Percentiles rank a stretch among this genome's conserved stretches.
phyloP scores from a whole-genome alignment of 2,888 invertebrate species.

The Muschampia plurimacula region DNA sequence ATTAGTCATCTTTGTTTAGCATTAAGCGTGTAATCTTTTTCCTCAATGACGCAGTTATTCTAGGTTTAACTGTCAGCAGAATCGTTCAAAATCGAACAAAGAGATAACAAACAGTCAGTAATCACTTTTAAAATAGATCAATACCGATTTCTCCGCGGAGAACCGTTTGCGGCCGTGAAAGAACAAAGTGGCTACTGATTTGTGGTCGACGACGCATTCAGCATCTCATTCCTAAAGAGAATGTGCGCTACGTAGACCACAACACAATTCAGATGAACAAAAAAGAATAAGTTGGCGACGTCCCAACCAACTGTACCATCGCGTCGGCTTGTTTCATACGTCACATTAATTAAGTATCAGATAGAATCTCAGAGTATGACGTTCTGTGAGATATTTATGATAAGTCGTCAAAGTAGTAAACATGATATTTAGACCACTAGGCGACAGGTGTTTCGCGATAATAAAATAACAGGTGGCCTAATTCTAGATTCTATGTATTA shows the following conservation, averaged over 20 bases:
- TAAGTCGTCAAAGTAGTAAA: slow-evolving; percentile 57
- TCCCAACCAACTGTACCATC: slow-evolving; percentile 75
- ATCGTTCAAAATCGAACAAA: slow-evolving; percentile 63
- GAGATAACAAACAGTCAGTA: slow-evolving; percentile 63
- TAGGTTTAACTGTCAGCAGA: slow-evolving; percentile 53
- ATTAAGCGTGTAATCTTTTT: slow-evolving; percentile 65
- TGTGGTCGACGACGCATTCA: slow-evolving; percentile 69
- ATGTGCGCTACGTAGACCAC: slow-evolving; percentile 57
- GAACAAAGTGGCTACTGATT: slow-evolving; percentile 81
- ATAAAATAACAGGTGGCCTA: slow-evolving; percentile 41
- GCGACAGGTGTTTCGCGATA: slow-evolving; percentile 53
- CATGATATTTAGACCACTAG: slow-evolving; percentile 49
- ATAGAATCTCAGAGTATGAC: slow-evolving; percentile 61
- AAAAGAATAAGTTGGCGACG: slow-evolving; percentile 74
- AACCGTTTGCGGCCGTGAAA: slow-evolving; percentile 69
- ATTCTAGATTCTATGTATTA: slow-evolving; percentile 20
- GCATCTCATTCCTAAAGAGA: slow-evolving; percentile 69
- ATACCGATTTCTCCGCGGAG: slow-evolving; percentile 64
- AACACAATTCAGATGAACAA: slow-evolving; percentile 63
- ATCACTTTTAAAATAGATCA: slow-evolving; percentile 73
- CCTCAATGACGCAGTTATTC: slow-evolving; percentile 54
- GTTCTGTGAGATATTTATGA: slow-evolving; percentile 51
- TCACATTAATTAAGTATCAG: slow-evolving; percentile 81
- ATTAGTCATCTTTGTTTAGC: slow-evolving; percentile 67
- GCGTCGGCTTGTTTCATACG: slow-evolving; percentile 71